Evolutionary conservation across 2,113 vertebrate genomes (phyloP), one percentile per base, ranked within the genome.

Genomic region (Amblyornis subalaris): DNA sequence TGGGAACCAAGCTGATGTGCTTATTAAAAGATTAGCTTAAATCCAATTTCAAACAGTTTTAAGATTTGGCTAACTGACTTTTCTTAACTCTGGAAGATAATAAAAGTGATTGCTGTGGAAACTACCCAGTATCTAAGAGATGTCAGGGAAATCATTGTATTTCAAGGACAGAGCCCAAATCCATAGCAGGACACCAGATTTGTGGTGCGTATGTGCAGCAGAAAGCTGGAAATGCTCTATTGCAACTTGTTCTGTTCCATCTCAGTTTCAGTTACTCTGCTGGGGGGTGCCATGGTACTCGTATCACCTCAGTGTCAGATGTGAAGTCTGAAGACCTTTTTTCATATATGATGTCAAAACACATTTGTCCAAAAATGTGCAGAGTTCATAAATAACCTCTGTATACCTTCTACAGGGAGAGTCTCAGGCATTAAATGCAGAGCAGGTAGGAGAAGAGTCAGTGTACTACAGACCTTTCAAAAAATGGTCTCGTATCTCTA

Each of bases 11-110:
- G 51, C 74, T 85, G 64, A 58, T 88, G 64, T 76, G 51, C 55
- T 88, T 15, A 35, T 94, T 91, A 71, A 54, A 84, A 85, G 60
- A 94, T 95, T 80, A 83, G 48, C 55, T 88, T 83, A 73, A 90
- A 88, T 95, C 82, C 21, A 3, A 20, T 93, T 88, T 80, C 64
- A 84, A 88, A 89, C 51, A 67, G 51, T 80, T 90, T 64, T 60
- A 62, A 82, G 31, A 48, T 95, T 83, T 70, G 33, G 67, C 77
- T 83, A 73, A 53, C 47, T 92, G 94, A 84, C 48, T 55, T 89
- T 26, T 48, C 40, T 74, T 74, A 74, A 55, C 28, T 73, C 42
- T 71, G 55, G 20, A 70, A 92, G 54, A 16, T 66, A 62, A 36
- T 89, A 73, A 89, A 91, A 51, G 13, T 51, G 33, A 66, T 79